A percentile compares a stretch with the other conserved stretches of the same genome.
phyloP scores from a whole-genome alignment of 2,888 invertebrate species.

The Mythimna impura region DNA sequence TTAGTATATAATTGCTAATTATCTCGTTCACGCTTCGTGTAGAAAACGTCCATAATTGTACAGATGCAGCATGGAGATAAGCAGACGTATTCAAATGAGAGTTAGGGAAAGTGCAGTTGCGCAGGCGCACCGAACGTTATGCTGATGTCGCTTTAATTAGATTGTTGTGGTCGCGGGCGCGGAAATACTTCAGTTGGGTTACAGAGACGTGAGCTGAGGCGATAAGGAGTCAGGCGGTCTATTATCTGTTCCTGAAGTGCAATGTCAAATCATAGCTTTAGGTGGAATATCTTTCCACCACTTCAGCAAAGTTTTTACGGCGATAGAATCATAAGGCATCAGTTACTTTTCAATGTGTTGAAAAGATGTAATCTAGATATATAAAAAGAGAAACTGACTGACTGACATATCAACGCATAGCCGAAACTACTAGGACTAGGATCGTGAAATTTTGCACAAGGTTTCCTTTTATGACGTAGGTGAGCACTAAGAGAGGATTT shows the following conservation, averaged over 20 bases:
- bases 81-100: conserved; percentile 71
- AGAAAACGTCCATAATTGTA: conserved; percentile 69
- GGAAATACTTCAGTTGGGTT: background rate
- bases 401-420: too few species aligned
- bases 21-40: conserved; percentile 62
- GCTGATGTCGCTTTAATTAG: conserved; percentile 42
- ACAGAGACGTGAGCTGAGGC: background rate
- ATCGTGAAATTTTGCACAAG: too few species aligned
- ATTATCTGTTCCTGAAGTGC: background rate
- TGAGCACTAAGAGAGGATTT: too few species aligned
- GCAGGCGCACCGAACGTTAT: conserved; percentile 56
- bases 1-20: conserved; percentile 55
- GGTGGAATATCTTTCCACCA: too few species aligned
- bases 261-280: background rate
- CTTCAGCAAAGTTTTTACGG: background rate
- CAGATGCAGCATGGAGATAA: conserved; percentile 71
- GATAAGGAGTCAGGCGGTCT: background rate
- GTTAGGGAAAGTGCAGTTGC: conserved; percentile 73
- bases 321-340: too few species aligned
- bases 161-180: conserved; percentile 34
- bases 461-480: too few species aligned
- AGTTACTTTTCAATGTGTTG: background rate
- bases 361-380: too few species aligned
- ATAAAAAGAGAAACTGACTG: too few species aligned
- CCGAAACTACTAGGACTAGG: too few species aligned